phyloP scores from a whole-genome alignment of 2,888 invertebrate species.

The Micropterix aruncella region DNA sequence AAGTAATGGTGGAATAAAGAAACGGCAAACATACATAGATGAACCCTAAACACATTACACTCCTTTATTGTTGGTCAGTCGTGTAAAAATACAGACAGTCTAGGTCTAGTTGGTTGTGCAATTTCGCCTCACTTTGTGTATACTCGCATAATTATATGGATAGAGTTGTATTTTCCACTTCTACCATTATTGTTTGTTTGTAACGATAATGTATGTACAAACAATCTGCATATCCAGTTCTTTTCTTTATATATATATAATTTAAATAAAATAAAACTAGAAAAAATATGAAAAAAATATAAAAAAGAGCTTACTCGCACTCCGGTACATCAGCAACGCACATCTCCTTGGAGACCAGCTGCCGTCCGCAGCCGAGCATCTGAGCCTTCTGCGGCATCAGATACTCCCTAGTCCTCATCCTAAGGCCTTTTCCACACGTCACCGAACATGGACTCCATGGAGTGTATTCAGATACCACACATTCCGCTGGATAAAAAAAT shows the following conservation, averaged over 20 bases:
- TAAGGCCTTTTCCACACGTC: constrained; percentile 75
- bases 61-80: too few relatives aligned
- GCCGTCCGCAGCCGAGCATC: constrained; percentile 52
- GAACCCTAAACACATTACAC: too few relatives aligned
- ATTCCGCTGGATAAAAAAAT: constrained; percentile 56
- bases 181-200: too few relatives aligned
- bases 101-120: too few relatives aligned
- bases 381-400: constrained; percentile 55
- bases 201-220: background rate
- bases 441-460: constrained; percentile 73
- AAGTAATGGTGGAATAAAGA: too few relatives aligned
- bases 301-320: constrained; percentile 53
- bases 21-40: too few relatives aligned
- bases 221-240: background rate
- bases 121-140: too few relatives aligned
- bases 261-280: background rate
- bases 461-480: constrained; percentile 61
- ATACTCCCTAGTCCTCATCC: constrained; percentile 65
- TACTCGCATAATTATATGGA: too few relatives aligned
- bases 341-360: constrained; percentile 80
- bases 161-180: too few relatives aligned
- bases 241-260: too few relatives aligned
- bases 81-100: too few relatives aligned
- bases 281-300: too few relatives aligned
- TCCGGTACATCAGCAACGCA: constrained; percentile 65